These are phyloP conservation scores for Eonycteris spelaea DNA, from an alignment of 2,113 vertebrate species.

Conservation along the genomic window DNA sequence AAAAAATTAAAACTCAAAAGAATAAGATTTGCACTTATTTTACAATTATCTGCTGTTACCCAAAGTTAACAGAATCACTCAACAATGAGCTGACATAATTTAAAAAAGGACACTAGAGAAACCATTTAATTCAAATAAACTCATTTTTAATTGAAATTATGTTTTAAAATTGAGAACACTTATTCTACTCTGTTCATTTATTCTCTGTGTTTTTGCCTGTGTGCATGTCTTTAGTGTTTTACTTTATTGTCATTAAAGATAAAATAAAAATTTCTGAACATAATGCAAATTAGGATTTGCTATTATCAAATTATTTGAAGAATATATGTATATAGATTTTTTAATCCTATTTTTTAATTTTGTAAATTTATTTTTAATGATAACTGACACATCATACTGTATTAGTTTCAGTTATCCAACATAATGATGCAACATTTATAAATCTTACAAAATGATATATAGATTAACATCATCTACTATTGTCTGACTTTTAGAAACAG, in stretches of 20 bases:
- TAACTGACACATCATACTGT: too few relatives aligned
- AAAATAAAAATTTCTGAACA: not conserved
- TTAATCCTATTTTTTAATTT: too few relatives aligned
- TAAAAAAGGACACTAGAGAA: not conserved
- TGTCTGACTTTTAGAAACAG: not conserved
- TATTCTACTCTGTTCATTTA: not conserved
- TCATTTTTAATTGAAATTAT: not conserved
- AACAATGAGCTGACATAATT: not conserved
- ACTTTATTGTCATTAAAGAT: not conserved
- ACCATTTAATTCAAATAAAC: not conserved
- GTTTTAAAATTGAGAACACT: not conserved
- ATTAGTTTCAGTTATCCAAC: too few relatives aligned
- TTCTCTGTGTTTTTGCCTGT: not conserved
- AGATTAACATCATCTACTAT: not conserved
- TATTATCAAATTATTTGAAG: not conserved
- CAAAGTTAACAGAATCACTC: not conserved
- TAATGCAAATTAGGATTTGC: not conserved
- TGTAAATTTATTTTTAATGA: too few relatives aligned
- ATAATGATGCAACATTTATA: too few relatives aligned
- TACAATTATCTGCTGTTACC: not conserved
- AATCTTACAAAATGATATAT: too few relatives aligned
- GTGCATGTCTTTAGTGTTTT: not conserved
- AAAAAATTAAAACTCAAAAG: not conserved
- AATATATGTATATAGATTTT: not conserved
- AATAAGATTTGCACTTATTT: not conserved